phyloP scores from a whole-genome alignment of 2,797 vertebrate species.

The Poeciliopsis paucimaculata region DNA sequence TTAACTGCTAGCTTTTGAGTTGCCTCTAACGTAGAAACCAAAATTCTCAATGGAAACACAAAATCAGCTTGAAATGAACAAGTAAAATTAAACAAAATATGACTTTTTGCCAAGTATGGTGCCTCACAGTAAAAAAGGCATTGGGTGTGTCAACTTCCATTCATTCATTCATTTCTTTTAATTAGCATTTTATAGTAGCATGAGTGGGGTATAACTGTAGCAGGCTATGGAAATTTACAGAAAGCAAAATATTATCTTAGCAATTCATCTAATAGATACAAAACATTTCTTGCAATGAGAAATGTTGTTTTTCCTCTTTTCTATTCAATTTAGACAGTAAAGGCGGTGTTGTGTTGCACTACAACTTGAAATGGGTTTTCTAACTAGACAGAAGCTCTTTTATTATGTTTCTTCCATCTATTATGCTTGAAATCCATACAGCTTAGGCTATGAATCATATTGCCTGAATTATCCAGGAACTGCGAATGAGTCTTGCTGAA shows the following conservation, averaged over 20 bases:
- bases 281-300: not conserved
- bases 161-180: not conserved
- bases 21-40: not conserved
- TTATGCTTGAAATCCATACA: slow-evolving; percentile 45
- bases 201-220: not conserved
- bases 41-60: not conserved
- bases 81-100: not conserved
- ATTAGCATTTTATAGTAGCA: not conserved
- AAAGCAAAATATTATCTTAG: not conserved
- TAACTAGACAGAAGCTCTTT: slow-evolving; percentile 30
- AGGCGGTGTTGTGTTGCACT: not conserved
- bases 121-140: not conserved
- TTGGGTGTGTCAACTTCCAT: not conserved
- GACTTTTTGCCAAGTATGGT: too few relatives aligned
- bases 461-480: slow-evolving; percentile 54
- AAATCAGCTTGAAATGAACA: not conserved
- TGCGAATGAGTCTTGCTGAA: slow-evolving; percentile 20
- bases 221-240: not conserved
- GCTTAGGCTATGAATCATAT: slow-evolving; percentile 57
- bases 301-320: not conserved
- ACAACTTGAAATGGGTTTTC: slow-evolving; percentile 27
- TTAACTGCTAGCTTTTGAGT: not conserved
- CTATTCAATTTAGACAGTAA: not conserved
- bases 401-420: slow-evolving; percentile 36
- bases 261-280: not conserved